Conservation (phyloP, 1,140 invertebrate species). For the Dufourea novaeangliae region DNA sequence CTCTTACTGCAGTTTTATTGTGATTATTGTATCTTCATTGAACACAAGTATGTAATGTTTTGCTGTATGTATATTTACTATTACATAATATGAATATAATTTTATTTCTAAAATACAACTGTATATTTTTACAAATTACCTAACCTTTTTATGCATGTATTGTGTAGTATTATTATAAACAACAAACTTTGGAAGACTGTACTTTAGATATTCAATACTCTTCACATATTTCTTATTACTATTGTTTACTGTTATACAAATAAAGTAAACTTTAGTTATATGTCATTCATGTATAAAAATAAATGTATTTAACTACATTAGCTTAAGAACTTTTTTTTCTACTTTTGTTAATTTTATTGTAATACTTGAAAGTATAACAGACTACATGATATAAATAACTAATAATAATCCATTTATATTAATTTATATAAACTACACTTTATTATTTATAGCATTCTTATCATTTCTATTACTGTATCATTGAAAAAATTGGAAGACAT, state of each 20-base stretch:
- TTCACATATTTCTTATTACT: neutral
- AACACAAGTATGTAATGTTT: constrained; percentile 69
- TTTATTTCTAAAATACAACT: constrained; percentile 71
- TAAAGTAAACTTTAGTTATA: constrained; percentile 19
- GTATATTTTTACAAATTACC: constrained; percentile 49
- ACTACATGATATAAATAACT: constrained; percentile 4
- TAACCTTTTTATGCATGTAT: constrained; percentile 33
- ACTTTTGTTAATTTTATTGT: neutral
- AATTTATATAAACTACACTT: neutral
- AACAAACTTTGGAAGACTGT: constrained; percentile 34
- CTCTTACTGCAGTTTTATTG: constrained; percentile 59
- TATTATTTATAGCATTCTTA: neutral
- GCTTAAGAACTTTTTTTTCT: constrained; percentile 14
- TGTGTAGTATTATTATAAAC: neutral
- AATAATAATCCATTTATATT: neutral
- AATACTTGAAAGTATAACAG: constrained; percentile 4
- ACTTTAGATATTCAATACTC: neutral
- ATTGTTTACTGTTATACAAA: neutral
- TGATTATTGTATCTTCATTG: constrained; percentile 56
- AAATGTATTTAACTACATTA: constrained; percentile 3
- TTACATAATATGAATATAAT: constrained; percentile 74
- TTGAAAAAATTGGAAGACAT: constrained; percentile 33
- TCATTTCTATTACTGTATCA: constrained; percentile 23
- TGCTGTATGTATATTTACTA: constrained; percentile 75
- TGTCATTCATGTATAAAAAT: neutral